Base-by-base conservation (phyloP, 1,140 invertebrate species). In the Papilio dardanus region DNA sequence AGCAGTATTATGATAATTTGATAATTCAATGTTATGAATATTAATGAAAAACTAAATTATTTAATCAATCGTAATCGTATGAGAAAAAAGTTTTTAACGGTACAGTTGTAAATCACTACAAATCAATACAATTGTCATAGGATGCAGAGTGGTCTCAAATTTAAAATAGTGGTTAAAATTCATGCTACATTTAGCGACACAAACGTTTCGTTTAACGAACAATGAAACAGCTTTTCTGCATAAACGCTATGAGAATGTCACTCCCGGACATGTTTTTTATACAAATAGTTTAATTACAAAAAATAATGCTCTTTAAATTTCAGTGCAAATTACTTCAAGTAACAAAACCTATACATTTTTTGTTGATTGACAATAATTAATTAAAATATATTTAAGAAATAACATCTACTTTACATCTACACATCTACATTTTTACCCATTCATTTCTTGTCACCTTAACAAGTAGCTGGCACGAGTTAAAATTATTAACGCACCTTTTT, bases 91-190 rank as follows among this genome's bases (percentile, higher is more conserved):
- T 3, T 28, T 16, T 46, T n/a, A 42, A 14, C 21, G 28, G 24
- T 4, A 28, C 10, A 62, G 10, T 28, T 28, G 30, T 62, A 62
- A 62, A 62, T 62, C 24, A 16, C 8, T 24, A 54, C 10, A 54
- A 24, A 54, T 10, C 19, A 3, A 62, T 16, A 12, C 24, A 3
- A 62, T 30, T 62, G 3, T 62, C 24, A 12, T 62, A 58, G 14
- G 42, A 46, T 10, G 28, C 24, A 28, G 3, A 14, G 14, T 14
- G 2, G 8, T 62, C 54, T 28, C 54, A 62, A 62, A 62, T 14
- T 28, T 58, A 30, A 62, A 62, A 62, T 24, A 28, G 54, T 62
- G 12, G 21, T 62, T 62, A 30, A 62, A 62, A 62, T 62, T 62
- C 54, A 62, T 14, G 54, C 24, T 3, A 14, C 54, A 62, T 62